These are phyloP conservation scores for Nycteola revayana DNA, from an alignment of 2,888 invertebrate species.

Conservation along the genomic window DNA sequence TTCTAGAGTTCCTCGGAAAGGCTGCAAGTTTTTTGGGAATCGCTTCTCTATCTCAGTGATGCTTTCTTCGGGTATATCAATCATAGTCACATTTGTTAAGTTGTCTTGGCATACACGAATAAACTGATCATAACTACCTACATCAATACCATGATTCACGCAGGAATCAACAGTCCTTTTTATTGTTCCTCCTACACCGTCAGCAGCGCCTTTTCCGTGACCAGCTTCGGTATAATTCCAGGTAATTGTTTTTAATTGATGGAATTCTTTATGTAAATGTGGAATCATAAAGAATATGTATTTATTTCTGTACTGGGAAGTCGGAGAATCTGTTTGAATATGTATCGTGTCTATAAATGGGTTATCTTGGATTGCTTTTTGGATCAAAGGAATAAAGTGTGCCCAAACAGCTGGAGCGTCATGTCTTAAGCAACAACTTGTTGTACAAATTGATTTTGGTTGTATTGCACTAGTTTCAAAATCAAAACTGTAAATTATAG, in stretches of 20 bases:
- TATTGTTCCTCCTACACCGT: too few species aligned
- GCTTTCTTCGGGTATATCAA: constrained; percentile 4
- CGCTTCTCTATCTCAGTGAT: constrained; percentile 2
- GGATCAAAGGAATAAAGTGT: too few species aligned
- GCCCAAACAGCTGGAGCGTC: too few species aligned
- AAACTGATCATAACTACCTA: constrained; percentile 3
- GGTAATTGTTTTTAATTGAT: too few species aligned
- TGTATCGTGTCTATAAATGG: too few species aligned
- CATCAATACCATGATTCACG: constrained; percentile 3
- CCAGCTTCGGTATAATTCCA: too few species aligned
- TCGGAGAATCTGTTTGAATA: too few species aligned
- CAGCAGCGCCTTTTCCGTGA: too few species aligned
- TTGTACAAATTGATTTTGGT: constrained; percentile 7
- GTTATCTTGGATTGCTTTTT: too few species aligned
- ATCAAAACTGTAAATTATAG: constrained; percentile 6
- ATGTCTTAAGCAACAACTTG: constrained; percentile 3
- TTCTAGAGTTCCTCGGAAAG: constrained; percentile 4
- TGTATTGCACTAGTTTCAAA: constrained; percentile 4
- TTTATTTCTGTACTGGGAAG: too few species aligned
- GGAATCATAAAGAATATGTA: too few species aligned
- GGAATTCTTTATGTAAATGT: too few species aligned
- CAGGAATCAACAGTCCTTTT: constrained; percentile 1
- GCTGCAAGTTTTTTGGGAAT: constrained; percentile 4
- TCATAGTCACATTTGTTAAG: constrained; percentile 1
- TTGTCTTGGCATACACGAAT: constrained; percentile 1